Conservation (phyloP, 2,888 invertebrate species). For the Volucella inanis region DNA sequence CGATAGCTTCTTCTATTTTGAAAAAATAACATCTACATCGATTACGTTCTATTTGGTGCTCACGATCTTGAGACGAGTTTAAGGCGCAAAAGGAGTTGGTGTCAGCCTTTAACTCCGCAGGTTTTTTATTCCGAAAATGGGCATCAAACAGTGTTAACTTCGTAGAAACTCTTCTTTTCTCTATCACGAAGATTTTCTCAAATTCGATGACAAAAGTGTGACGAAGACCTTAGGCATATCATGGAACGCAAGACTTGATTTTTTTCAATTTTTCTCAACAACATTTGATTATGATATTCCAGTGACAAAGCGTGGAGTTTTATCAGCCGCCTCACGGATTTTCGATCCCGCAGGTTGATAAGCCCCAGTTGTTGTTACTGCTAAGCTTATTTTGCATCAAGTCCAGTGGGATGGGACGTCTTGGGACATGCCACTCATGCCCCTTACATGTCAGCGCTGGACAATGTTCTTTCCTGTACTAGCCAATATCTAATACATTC, state of each 20-base stretch:
- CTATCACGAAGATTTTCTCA: too few species aligned
- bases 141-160: slow-evolving; percentile 11
- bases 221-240: too few species aligned
- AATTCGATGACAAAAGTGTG: too few species aligned
- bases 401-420: slow-evolving; percentile 52
- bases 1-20: slow-evolving; percentile 48
- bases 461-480: too few species aligned
- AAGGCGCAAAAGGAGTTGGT: slow-evolving; percentile 8
- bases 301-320: too few species aligned
- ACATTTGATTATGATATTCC: too few species aligned
- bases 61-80: slow-evolving; percentile 12
- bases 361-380: slow-evolving; percentile 52
- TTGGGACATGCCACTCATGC: slow-evolving; percentile 8
- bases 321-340: too few species aligned
- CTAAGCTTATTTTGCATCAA: slow-evolving; percentile 70
- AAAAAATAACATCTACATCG: slow-evolving; percentile 47
- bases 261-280: too few species aligned
- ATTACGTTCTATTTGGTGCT: slow-evolving; percentile 39
- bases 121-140: slow-evolving; percentile 31
- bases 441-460: too few species aligned
- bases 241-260: too few species aligned
- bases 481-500: too few species aligned
- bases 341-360: too few species aligned
- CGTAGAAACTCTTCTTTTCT: neutral
- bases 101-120: slow-evolving; percentile 25